A percentile compares a stretch with the other conserved stretches of the same genome.
These are phyloP conservation scores for Pyrrhura leucotis DNA, from an alignment of 2,797 vertebrate genomes.

Conservation along the genomic window DNA sequence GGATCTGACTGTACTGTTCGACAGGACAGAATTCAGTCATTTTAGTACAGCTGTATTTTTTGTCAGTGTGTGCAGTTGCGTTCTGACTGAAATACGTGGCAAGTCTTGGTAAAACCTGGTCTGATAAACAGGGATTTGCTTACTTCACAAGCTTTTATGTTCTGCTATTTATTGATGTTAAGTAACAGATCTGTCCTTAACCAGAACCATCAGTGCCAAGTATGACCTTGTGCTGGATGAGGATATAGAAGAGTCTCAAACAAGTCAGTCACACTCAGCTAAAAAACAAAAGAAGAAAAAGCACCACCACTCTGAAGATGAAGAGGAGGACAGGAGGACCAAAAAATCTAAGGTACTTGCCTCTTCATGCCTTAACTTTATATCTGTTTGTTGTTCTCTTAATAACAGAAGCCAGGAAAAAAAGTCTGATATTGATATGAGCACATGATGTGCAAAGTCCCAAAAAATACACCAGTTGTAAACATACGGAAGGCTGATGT, in stretches of 20 bases:
- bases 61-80: accelerated
- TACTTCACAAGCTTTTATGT: not conserved
- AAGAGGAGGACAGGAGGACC: conserved; percentile 83
- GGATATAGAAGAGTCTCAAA: conserved; percentile 75
- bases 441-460: not conserved
- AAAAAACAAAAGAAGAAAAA: conserved; percentile 90
- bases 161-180: not conserved
- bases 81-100: not conserved
- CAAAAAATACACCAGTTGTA: not conserved
- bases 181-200: conserved; percentile 75
- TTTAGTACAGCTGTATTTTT: not conserved
- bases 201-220: conserved; percentile 78
- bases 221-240: conserved; percentile 92
- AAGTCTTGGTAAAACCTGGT: not conserved
- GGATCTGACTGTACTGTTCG: not conserved
- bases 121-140: not conserved
- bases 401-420: not conserved
- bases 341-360: conserved; percentile 86
- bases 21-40: not conserved
- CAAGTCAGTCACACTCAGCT: conserved; percentile 75
- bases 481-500: not conserved
- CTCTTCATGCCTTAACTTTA: not conserved
- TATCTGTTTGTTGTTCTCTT: not conserved
- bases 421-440: not conserved
- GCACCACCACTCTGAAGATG: conserved; percentile 85